Base-by-base conservation (phyloP, 2,888 invertebrate species). In the Halocaridina rubra region DNA sequence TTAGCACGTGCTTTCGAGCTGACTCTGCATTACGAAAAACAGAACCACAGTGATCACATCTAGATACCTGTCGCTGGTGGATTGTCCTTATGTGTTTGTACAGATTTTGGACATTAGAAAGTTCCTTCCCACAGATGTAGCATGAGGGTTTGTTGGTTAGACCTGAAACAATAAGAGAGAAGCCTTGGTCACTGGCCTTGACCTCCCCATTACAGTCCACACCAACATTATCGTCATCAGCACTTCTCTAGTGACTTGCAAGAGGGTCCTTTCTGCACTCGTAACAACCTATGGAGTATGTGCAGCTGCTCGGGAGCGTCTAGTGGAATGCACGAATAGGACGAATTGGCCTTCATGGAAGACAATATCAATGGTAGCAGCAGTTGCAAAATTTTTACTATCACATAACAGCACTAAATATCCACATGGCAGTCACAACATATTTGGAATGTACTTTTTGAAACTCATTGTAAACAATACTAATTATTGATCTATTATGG, bases 21-120 rank as follows among this genome's bases (percentile, higher is more conserved):
- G 84, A 84, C 75, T 84, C 84, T 59, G 84, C 84, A 84, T 84
- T 84, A 67, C 84, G 84, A 32, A 84, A 84, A 30, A 84, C 79
- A 30, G 84, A 84, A 29, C 84, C 84, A 75, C 84, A 84, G 78
- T 79, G 61, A 84, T 84, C 84, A 84, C 84, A 84, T 74, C 84
- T 78, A 79, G 84, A 79, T 72, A 84, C 84, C 75, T 84, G 84
- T 64, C 84, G 79, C 75, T 84, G 84, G 75, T 84, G 84, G 39
- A 84, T 84, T 64, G 84, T 84, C 79, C 84, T 72, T 72, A 84
- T 84, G 84, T 84, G 84, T 84, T 84, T 84, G 74, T 84, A 84
- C 27, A 84, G 79, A 53, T 84, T 84, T 84, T 84, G 84, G 67
- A 84, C 46, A 84, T 84, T 84, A 84, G 84, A 84, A 53, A 84